These are phyloP conservation scores for Notolabrus celidotus DNA, from an alignment of 2,797 vertebrate genomes.

Conservation along the genomic window DNA sequence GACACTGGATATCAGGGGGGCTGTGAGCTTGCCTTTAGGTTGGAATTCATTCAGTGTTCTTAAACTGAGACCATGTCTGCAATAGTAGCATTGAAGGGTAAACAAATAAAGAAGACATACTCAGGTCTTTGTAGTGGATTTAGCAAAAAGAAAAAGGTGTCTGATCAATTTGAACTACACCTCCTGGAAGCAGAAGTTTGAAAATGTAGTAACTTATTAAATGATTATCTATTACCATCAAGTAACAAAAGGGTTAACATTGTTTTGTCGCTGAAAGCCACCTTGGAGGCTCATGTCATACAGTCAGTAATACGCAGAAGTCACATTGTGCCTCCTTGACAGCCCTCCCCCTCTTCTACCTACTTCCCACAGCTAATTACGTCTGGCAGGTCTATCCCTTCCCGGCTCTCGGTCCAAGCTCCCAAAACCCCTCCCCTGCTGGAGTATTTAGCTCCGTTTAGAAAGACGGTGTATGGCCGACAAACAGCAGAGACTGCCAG, in stretches of 20 bases:
- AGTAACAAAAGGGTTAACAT: constrained; percentile 13
- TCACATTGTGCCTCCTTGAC: constrained; percentile 36
- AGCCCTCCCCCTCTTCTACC: constrained; percentile 43
- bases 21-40: neutral
- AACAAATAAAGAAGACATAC: no score
- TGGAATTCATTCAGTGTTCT: no score
- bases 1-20: no score
- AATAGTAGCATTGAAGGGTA: no score
- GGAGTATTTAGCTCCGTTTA: constrained; percentile 75
- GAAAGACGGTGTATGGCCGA: constrained; percentile 64
- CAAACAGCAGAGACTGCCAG: constrained; percentile 74
- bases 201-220: constrained; percentile 13
- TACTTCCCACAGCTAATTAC: constrained; percentile 73
- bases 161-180: no score
- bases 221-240: constrained; percentile 3
- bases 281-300: constrained; percentile 21
- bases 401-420: constrained; percentile 52
- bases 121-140: no score
- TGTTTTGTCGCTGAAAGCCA: constrained; percentile 17
- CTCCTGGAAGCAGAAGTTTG: neutral
- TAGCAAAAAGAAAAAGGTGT: no score
- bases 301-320: constrained; percentile 35
- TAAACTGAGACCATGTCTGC: no score
- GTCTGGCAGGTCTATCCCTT: constrained; percentile 66
- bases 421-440: constrained; percentile 60